Evolutionary conservation across 2,113 vertebrate species (phyloP), one percentile per base, ranked within the genome.

Genomic region (Emberiza fucata): DNA sequence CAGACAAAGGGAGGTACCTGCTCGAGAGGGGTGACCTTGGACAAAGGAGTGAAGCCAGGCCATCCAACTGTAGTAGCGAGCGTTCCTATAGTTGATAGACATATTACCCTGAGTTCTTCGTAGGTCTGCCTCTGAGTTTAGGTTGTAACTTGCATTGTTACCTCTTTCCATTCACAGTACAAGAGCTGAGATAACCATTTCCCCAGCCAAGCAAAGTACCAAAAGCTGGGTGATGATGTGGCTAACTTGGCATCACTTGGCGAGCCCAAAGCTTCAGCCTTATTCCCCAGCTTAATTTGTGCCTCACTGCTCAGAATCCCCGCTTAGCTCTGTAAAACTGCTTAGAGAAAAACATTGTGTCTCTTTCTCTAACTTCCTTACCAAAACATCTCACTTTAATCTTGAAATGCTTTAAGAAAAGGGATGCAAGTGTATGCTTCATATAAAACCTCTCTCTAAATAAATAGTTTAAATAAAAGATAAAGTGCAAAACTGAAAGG

Each of bases 381-480:
- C 37, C 68, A 50, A 84, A 95, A 86, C 0, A 47, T 63, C 71
- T 68, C 40, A 53, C 37, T 81, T 70, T 31, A 88, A 53, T 78
- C 53, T 71, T 69, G 39, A 86, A 95, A 64, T 61, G 23, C 37
- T 78, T 21, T 86, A 75, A 86, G 72, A 90, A 81, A 69, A 90
- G 50, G 42, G 40, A 88, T 88, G 44, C 27, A 78, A 77, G 65
- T 20, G 0, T 47, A 51, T 77, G 50, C 50, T 94, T 80, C 5
- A 1, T 47, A 78, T 42, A 69, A 91, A 90, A 50, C 16, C 31
- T 24, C 47, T 48, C 69, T 95, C 44, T 60, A 72, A 92, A 90
- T 37, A 82, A 61, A 40, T 27, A 80, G 45, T 88, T 91, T 94
- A 90, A 95, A 95, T 88, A 95, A 95, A 93, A 93, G 48, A 96